phyloP scores from a whole-genome alignment of 92 coral and sea anemone species.

The Hydrozoanthus gracilis region DNA sequence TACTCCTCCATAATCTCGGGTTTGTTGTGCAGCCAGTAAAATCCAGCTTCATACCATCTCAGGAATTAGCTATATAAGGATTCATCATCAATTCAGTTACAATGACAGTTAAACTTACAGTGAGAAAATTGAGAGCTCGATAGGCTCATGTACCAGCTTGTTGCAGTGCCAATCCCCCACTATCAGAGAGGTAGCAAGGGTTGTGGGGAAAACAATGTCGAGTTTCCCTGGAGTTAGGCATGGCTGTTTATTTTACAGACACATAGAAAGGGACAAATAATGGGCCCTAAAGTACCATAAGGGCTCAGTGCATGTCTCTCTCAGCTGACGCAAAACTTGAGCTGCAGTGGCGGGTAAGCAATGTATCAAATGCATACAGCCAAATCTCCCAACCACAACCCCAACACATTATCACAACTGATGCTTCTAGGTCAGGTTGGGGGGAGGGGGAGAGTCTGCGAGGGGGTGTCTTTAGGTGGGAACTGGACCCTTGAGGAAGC shows the following conservation, averaged over 20 bases:
- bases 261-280: constrained; percentile 52
- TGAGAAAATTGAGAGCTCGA: constrained; percentile 27
- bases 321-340: constrained; percentile 44
- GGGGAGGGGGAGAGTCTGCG: constrained; percentile 48
- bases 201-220: constrained; percentile 60
- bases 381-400: constrained; percentile 48
- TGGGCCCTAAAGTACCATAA: constrained; percentile 44
- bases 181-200: constrained; percentile 55
- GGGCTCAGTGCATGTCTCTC: constrained; percentile 47
- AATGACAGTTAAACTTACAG: constrained; percentile 63
- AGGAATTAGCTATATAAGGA: constrained; percentile 49
- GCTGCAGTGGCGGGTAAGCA: constrained; percentile 54
- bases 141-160: constrained; percentile 37
- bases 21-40: constrained; percentile 58
- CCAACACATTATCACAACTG: constrained; percentile 41
- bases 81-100: constrained; percentile 55
- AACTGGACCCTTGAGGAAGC: constrained; percentile 50
- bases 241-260: constrained; percentile 59
- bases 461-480: constrained; percentile 37
- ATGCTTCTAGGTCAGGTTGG: constrained; percentile 62
- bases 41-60: constrained; percentile 53
- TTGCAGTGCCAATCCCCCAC: constrained; percentile 24
- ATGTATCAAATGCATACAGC: constrained; percentile 20
- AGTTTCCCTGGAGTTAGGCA: constrained; percentile 66
- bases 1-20: constrained; percentile 58